Evolutionary conservation across 2,888 invertebrate species (phyloP).

Genomic region (Andrena praecox): DNA sequence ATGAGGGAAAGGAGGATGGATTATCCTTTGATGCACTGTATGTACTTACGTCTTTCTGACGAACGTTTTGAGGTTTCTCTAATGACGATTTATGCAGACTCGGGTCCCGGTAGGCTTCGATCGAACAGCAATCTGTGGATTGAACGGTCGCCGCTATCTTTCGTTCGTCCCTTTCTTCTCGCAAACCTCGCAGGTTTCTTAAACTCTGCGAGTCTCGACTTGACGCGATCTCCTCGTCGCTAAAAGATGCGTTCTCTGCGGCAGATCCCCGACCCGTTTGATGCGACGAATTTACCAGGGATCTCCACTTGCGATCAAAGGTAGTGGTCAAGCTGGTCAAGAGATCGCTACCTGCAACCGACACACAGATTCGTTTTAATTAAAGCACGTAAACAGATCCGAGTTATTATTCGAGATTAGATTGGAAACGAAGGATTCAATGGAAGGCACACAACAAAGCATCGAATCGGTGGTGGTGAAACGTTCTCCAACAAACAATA

Average conservation of each 20-base stretch:
- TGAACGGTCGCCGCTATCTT: constrained; percentile 42
- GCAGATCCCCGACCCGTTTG: constrained; percentile 46
- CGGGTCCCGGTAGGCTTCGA: constrained; percentile 80
- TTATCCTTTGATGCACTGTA: too few species aligned
- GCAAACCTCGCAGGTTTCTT: constrained; percentile 1
- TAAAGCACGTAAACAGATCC: neutral
- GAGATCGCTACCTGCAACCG: constrained; percentile 91
- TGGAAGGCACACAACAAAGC: constrained; percentile 72
- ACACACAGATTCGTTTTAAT: constrained; percentile 12
- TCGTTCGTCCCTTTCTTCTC: constrained; percentile 42
- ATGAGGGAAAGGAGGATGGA: neutral
- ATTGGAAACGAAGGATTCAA: constrained; percentile 40
- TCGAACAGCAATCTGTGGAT: constrained; percentile 51
- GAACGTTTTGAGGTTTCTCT: constrained; percentile 75
- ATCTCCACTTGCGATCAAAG: constrained; percentile 93
- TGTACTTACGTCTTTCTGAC: constrained; percentile 77
- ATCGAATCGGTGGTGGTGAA: constrained; percentile 25
- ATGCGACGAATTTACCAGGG: constrained; percentile 88
- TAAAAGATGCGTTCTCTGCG: constrained; percentile 71
- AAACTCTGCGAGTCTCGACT: constrained; percentile 13
- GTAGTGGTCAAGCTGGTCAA: constrained; percentile 93
- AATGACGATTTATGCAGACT: constrained; percentile 80
- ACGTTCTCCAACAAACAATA: constrained; percentile 15
- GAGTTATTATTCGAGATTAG: neutral
- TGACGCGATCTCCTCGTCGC: constrained; percentile 64